Percentiles rank a stretch among this genome's conserved stretches.
phyloP scores from a whole-genome alignment of 2,888 invertebrate genomes.

The Digitonthophagus gazella region DNA sequence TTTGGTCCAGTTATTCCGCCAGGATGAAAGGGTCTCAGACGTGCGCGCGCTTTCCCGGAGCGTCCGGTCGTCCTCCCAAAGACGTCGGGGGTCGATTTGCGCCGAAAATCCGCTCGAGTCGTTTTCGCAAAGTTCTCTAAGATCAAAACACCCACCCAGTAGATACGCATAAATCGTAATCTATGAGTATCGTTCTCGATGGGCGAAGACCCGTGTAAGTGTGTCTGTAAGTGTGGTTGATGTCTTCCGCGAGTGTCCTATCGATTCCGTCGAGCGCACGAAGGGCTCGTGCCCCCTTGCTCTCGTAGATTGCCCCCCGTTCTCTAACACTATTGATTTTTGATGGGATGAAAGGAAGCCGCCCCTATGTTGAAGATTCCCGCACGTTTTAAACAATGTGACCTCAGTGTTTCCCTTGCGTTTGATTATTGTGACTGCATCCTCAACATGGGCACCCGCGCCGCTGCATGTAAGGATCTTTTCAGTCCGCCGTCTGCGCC shows the following conservation, averaged over 20 bases:
- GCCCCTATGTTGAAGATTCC: conserved; percentile 55
- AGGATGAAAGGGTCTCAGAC: background rate
- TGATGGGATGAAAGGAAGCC: conserved; percentile 50
- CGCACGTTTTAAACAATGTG: conserved; percentile 55
- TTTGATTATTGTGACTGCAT: conserved; percentile 56
- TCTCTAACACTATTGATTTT: conserved; percentile 51
- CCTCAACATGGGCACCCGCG: conserved; percentile 86
- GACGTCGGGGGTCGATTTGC: background rate
- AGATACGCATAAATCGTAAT: background rate
- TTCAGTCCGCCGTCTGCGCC: conserved; percentile 27
- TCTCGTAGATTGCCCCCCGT: conserved; percentile 50
- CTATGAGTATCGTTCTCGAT: background rate
- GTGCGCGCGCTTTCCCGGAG: background rate
- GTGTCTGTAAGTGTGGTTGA: conserved; percentile 32
- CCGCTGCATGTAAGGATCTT: conserved; percentile 83
- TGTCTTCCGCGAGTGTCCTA: conserved; percentile 35
- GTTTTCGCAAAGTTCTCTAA: too few relatives aligned
- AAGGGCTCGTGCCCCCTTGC: conserved; percentile 46
- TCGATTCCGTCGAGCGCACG: conserved; percentile 43
- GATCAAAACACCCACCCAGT: background rate
- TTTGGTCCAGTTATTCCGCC: background rate
- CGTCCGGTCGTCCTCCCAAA: background rate
- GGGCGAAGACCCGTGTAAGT: conserved; percentile 34
- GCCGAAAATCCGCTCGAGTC: background rate
- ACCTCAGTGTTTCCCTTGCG: conserved; percentile 55